These are phyloP conservation scores for Astreopora myriophthalma DNA, from an alignment of 64 coral and sea anemone genomes.

Conservation along the genomic window DNA sequence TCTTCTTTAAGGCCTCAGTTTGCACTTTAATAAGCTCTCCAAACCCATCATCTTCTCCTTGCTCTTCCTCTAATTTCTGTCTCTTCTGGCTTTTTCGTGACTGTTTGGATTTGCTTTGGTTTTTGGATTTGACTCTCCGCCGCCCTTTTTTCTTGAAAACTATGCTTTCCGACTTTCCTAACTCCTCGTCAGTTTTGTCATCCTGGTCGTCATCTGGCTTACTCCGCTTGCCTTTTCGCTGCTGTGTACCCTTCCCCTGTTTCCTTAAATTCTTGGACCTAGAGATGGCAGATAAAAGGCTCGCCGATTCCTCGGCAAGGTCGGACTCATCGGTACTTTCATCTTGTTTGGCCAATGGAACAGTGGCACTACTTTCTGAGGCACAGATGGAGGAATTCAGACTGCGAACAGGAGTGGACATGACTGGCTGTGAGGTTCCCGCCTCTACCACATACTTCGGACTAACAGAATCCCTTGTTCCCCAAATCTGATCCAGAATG, in stretches of 20 bases:
- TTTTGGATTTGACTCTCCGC: neutral
- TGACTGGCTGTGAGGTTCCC: neutral
- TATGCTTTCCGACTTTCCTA: neutral
- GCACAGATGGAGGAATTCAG: neutral
- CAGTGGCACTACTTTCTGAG: neutral
- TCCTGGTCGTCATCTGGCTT: neutral
- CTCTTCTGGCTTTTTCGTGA: neutral
- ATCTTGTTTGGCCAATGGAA: neutral
- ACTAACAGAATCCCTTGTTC: slow-evolving; percentile 30
- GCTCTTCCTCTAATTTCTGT: neutral
- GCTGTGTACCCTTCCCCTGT: neutral
- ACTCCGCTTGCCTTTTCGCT: neutral
- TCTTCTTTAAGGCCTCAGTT: slow-evolving; percentile 46
- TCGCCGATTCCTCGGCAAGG: neutral
- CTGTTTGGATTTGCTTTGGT: slow-evolving; percentile 5
- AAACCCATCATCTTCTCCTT: slow-evolving; percentile 4
- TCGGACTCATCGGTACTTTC: neutral
- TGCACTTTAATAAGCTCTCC: slow-evolving; percentile 40
- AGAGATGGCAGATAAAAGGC: neutral
- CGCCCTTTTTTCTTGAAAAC: neutral
- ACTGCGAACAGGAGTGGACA: neutral
- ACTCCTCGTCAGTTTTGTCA: neutral
- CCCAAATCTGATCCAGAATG: slow-evolving; percentile 37
- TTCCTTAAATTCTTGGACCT: neutral
- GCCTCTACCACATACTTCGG: slow-evolving; percentile 45